Percentiles rank a stretch among this genome's conserved stretches.
phyloP scores from a whole-genome alignment of 2,888 invertebrate genomes.

The Trypoxylon attenuatum region DNA sequence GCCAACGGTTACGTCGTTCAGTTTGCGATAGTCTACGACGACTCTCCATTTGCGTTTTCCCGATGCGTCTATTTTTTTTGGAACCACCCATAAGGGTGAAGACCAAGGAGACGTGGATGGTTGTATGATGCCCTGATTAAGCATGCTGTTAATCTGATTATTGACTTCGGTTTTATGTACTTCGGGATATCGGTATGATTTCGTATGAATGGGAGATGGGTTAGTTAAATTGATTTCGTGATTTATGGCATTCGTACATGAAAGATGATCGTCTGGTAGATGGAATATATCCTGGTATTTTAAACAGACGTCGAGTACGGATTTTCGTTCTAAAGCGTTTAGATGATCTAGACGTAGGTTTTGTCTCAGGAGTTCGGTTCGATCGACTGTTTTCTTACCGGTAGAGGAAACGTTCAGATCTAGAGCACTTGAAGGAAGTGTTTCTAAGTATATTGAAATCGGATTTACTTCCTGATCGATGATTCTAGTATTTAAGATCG shows the following conservation, averaged over 20 bases:
- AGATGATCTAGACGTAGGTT: neutral
- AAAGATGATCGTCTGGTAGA: neutral
- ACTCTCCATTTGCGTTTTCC: neutral
- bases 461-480: neutral
- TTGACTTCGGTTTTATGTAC: neutral
- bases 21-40: too few species aligned
- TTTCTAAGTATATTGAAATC: neutral
- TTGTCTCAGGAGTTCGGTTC: neutral
- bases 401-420: neutral
- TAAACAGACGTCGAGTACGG: neutral
- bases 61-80: neutral
- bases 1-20: neutral
- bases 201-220: neutral
- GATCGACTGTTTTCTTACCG: neutral
- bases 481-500: conserved; percentile 3
- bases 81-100: too few species aligned
- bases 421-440: neutral
- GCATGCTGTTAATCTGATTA: neutral
- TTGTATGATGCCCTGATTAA: neutral
- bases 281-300: neutral
- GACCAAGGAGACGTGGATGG: too few species aligned
- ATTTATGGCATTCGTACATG: neutral
- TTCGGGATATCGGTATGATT: neutral
- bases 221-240: neutral
- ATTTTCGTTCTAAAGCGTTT: neutral